Base-by-base conservation (phyloP, 2,888 invertebrate species). In the Dendrolimus pini region DNA sequence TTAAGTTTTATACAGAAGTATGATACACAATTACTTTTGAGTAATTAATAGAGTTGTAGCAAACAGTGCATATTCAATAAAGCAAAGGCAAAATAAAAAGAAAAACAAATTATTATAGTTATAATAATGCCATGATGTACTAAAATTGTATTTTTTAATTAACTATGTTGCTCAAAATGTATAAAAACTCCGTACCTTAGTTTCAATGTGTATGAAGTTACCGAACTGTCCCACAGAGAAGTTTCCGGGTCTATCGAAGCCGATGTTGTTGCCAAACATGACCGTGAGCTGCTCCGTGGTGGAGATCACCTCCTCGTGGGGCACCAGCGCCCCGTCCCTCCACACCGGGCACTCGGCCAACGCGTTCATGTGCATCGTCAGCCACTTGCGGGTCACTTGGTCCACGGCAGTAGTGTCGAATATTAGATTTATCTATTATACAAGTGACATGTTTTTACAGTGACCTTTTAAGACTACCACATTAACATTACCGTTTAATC, bases 251-350 rank as follows among this genome's bases (percentile, higher is more conserved):
- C 83, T 80, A n/a, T 92, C 92, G 41, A 95, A 85, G 0, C 96
- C 97, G 10, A 96, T 82, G 53, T 92, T 82, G 12, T 93, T 89
- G n/a, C 77, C 79, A 62, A 93, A 92, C 41, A 90, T 83, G 30
- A 96, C 92, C 0, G 96, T 95, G 65, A 97, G 95, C 57, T 93
- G 92, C 72, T 96, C 95, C 42, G 96, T 92, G 70, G 95, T 92
- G 0, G 95, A 93, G n/a, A 97, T 95, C 18, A 98, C 93, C 1
- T 95, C 93, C 73, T 94, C 94, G 74, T 94, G 93, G 0, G 94
- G 85, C 2, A 96, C 75, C 1, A 94, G 78, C 10, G 73, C 66
- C 9, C 83, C 92, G 7, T 91, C 91, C 62, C 93, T 92, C 53
- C 91, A 78, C 9, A 97, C 92, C 0, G 96, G 94, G 58, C 95